These are phyloP conservation scores for Coenonympha arcania DNA, from an alignment of 2,888 invertebrate species.

Conservation along the genomic window DNA sequence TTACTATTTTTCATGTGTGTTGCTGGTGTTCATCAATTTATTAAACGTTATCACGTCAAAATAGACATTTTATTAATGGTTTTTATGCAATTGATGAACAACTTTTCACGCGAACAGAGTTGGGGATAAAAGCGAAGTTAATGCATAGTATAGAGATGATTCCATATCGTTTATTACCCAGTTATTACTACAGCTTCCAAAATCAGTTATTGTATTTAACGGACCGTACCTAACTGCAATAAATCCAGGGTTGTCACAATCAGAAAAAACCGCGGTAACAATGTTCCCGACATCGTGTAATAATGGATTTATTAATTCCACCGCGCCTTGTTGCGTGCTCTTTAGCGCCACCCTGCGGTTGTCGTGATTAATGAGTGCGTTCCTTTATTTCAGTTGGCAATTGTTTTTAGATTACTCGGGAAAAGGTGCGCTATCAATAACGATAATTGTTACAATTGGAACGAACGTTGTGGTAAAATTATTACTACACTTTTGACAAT, in stretches of 20 bases:
- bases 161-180: neutral
- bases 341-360: slow-evolving; percentile 26
- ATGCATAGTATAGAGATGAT: neutral
- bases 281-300: slow-evolving; percentile 61
- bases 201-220: slow-evolving; percentile 4
- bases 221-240: slow-evolving; percentile 41
- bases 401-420: slow-evolving; percentile 14
- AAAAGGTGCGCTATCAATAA: neutral
- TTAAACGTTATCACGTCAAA: no score
- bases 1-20: no score
- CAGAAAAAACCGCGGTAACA: slow-evolving; percentile 55
- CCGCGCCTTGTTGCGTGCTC: slow-evolving; percentile 30
- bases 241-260: slow-evolving; percentile 57
- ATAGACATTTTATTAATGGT: no score
- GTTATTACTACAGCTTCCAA: neutral
- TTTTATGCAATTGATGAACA: no score
- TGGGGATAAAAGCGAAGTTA: no score
- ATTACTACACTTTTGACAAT: no score
- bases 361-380: slow-evolving; percentile 30
- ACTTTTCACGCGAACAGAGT: neutral
- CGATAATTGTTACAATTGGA: neutral
- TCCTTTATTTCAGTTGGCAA: slow-evolving; percentile 14
- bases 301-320: slow-evolving; percentile 68
- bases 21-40: no score
- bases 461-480: neutral